Evolutionary conservation across 2,888 invertebrate species (phyloP).

Genomic region (Papilio protenor): DNA sequence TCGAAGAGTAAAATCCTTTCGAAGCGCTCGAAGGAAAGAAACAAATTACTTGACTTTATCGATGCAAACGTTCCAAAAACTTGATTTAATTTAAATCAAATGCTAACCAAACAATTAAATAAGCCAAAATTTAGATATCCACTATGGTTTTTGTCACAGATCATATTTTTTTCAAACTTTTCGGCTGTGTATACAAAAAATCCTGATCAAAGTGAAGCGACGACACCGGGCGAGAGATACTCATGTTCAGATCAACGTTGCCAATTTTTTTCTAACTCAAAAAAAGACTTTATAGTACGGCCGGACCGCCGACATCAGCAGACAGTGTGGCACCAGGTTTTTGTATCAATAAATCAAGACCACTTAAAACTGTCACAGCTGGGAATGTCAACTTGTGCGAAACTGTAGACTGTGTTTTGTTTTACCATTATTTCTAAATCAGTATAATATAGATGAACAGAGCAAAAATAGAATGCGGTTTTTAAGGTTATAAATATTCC

Average conservation of each 20-base stretch:
- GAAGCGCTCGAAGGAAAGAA: too few species aligned
- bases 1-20: too few species aligned
- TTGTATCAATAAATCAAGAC: constrained; percentile 64
- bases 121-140: not conserved
- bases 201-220: constrained; percentile 66
- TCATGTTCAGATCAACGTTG: constrained; percentile 62
- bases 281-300: constrained; percentile 63
- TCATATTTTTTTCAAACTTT: not conserved
- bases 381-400: constrained; percentile 43
- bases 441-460: not conserved
- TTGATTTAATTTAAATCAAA: too few species aligned
- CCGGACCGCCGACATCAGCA: constrained; percentile 56
- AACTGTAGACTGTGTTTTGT: constrained; percentile 32
- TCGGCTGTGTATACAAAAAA: constrained; percentile 46
- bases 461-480: too few species aligned
- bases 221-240: constrained; percentile 61
- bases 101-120: too few species aligned
- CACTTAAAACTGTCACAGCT: constrained; percentile 49
- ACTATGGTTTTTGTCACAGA: not conserved
- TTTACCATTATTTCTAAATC: not conserved
- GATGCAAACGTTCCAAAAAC: too few species aligned
- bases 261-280: constrained; percentile 63
- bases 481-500: too few species aligned
- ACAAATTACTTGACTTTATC: too few species aligned
- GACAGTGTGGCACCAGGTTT: constrained; percentile 78